phyloP scores from a whole-genome alignment of 2,888 invertebrate species.

The Esperia sulphurella region DNA sequence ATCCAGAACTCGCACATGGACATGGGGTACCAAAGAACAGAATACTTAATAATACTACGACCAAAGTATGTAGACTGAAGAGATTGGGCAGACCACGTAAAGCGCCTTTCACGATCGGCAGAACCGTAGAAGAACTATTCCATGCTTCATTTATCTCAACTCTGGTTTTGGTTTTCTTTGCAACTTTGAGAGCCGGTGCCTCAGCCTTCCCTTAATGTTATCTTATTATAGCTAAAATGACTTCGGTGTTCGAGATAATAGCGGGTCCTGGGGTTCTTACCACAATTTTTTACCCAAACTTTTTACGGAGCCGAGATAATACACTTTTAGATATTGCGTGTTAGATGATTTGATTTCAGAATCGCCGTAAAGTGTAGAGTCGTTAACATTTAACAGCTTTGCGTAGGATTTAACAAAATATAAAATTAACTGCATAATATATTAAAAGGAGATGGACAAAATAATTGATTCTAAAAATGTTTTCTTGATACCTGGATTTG shows the following conservation, averaged over 20 bases:
- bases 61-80: too few species aligned
- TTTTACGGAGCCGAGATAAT: constrained; percentile 56
- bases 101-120: too few species aligned
- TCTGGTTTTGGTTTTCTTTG: not conserved
- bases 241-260: constrained; percentile 78
- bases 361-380: constrained; percentile 20
- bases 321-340: constrained; percentile 66
- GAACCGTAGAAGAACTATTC: too few species aligned
- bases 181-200: constrained; percentile 46
- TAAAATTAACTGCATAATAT: too few species aligned
- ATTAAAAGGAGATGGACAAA: too few species aligned
- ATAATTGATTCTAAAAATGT: too few species aligned
- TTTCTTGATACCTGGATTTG: too few species aligned
- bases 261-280: constrained; percentile 57
- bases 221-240: constrained; percentile 80
- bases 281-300: constrained; percentile 55
- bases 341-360: constrained; percentile 60
- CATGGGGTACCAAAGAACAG: too few species aligned
- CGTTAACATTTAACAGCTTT: constrained; percentile 29
- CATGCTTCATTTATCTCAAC: too few species aligned
- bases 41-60: too few species aligned
- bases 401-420: not conserved
- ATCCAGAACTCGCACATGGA: too few species aligned
- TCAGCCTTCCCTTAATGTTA: constrained; percentile 70
- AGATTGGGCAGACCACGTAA: too few species aligned